These are phyloP conservation scores for Epinotia ramella DNA, from an alignment of 2,888 invertebrate genomes.

Conservation along the genomic window DNA sequence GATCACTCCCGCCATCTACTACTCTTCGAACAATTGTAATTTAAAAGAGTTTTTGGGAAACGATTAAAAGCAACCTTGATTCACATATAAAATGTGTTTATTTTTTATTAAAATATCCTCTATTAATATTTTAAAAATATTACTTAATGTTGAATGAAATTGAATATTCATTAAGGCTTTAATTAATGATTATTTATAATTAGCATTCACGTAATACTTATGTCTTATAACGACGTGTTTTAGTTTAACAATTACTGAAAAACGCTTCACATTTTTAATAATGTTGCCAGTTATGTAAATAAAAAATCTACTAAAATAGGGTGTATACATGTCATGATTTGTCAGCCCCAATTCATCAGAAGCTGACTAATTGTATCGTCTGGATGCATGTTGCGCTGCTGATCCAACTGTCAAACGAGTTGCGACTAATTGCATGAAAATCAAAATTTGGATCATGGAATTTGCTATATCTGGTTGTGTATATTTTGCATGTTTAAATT, in stretches of 20 bases:
- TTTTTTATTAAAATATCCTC: not conserved
- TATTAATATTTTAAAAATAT: not conserved
- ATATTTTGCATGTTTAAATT: too few species aligned
- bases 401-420: too few species aligned
- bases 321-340: too few species aligned
- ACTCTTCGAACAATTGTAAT: slow-evolving; percentile 51
- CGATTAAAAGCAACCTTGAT: slow-evolving; percentile 29
- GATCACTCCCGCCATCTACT: slow-evolving; percentile 85
- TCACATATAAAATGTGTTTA: slow-evolving; percentile 50
- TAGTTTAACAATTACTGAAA: not conserved
- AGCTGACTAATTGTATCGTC: too few species aligned
- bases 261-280: slow-evolving; percentile 4
- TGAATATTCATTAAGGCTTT: not conserved
- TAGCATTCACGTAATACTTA: not conserved
- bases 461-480: too few species aligned
- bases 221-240: not conserved
- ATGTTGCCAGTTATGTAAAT: slow-evolving; percentile 20
- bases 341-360: too few species aligned
- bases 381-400: too few species aligned
- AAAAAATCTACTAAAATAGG: not conserved
- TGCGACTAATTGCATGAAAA: too few species aligned
- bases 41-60: slow-evolving; percentile 29
- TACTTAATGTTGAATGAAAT: not conserved
- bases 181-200: not conserved
- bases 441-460: too few species aligned